Percentiles rank a stretch among this genome's conserved stretches.
These are phyloP conservation scores for Acronicta alni DNA, from an alignment of 2,888 invertebrate genomes.

Conservation along the genomic window DNA sequence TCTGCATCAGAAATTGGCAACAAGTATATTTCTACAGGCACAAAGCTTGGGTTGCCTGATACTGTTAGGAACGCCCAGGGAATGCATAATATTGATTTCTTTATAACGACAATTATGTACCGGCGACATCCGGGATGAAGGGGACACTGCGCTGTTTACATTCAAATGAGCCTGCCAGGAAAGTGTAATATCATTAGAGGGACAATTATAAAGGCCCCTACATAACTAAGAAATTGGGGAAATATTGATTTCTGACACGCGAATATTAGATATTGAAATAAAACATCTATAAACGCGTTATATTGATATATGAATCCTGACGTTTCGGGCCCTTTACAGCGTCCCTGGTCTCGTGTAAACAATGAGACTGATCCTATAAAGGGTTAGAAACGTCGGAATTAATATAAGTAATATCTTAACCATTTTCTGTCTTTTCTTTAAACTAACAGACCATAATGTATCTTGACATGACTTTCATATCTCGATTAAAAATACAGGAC, in stretches of 20 bases:
- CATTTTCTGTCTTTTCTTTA: too few relatives aligned
- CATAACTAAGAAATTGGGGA: background rate
- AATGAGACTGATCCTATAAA: too few relatives aligned
- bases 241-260: too few relatives aligned
- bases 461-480: background rate
- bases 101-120: constrained; percentile 52
- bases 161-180: constrained; percentile 38
- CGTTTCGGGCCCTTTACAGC: too few relatives aligned
- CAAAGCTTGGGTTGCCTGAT: constrained; percentile 5
- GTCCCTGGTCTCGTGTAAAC: too few relatives aligned
- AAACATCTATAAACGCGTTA: too few relatives aligned
- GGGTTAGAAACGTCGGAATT: too few relatives aligned
- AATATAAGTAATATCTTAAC: too few relatives aligned
- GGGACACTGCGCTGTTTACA: constrained; percentile 51
- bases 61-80: constrained; percentile 26
- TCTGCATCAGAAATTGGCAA: background rate
- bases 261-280: too few relatives aligned
- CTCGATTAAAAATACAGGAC: background rate
- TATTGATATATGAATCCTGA: too few relatives aligned
- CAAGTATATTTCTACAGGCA: background rate
- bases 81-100: constrained; percentile 48
- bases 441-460: background rate
- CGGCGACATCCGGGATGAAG: constrained; percentile 64
- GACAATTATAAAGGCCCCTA: constrained; percentile 14
- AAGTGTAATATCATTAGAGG: constrained; percentile 18